phyloP scores from a whole-genome alignment of 2,888 invertebrate genomes.

The Macaria liturata region DNA sequence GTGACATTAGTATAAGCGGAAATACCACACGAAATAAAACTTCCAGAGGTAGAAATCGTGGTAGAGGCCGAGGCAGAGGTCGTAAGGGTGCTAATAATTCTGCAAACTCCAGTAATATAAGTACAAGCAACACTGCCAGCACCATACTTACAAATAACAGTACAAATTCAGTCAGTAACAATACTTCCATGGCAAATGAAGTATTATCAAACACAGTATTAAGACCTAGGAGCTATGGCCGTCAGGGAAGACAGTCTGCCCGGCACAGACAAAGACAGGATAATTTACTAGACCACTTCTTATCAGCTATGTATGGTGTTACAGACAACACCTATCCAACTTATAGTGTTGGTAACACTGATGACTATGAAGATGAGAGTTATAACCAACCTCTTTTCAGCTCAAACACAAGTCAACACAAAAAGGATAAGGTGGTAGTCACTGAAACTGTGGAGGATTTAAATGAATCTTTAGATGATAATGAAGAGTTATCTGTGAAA shows the following conservation, averaged over 20 bases:
- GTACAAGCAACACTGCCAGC: neutral
- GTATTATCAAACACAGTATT: neutral
- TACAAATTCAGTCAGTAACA: neutral
- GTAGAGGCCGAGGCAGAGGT: slow-evolving; percentile 8
- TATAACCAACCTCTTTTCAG: slow-evolving; percentile 53
- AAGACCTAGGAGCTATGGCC: slow-evolving; percentile 19
- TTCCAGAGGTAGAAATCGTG: neutral
- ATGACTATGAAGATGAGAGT: slow-evolving; percentile 62
- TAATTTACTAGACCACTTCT: neutral
- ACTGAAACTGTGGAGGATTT: slow-evolving; percentile 46
- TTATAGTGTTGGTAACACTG: slow-evolving; percentile 63
- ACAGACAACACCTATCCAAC: slow-evolving; percentile 33
- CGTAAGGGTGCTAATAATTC: neutral
- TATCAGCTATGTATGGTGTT: slow-evolving; percentile 3
- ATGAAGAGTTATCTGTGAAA: slow-evolving; percentile 73
- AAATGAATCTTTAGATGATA: slow-evolving; percentile 41
- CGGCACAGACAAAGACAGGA: neutral
- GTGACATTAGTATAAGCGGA: neutral
- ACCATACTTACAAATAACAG: neutral
- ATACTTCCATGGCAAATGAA: too few species aligned
- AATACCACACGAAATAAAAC: neutral
- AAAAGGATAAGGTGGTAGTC: slow-evolving; percentile 37
- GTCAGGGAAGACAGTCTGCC: slow-evolving; percentile 5
- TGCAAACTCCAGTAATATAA: neutral
- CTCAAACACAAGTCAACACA: neutral